These are phyloP conservation scores for Pogonocherus hispidulus DNA, from an alignment of 2,888 invertebrate species.

Conservation along the genomic window DNA sequence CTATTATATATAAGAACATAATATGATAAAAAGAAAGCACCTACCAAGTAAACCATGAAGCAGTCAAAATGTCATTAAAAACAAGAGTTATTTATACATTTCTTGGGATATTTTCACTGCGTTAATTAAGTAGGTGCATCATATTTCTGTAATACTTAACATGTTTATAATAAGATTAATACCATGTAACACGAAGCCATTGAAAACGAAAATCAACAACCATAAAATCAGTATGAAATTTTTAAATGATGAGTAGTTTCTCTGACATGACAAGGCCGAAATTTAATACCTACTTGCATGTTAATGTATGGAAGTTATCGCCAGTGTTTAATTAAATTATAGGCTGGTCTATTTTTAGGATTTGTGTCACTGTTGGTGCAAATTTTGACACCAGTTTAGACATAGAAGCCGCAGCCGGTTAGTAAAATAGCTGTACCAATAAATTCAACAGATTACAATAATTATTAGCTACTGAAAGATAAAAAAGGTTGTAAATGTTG, in stretches of 20 bases:
- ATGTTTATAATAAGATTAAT: constrained; percentile 9
- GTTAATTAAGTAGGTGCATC: neutral
- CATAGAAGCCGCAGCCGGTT: neutral
- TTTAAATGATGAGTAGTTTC: constrained; percentile 23
- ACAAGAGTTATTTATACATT: too few species aligned
- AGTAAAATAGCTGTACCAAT: neutral
- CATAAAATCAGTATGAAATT: constrained; percentile 26
- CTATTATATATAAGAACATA: too few species aligned
- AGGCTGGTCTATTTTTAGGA: constrained; percentile 20
- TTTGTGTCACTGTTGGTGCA: constrained; percentile 20
- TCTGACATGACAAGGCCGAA: constrained; percentile 17
- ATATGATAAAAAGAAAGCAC: too few species aligned
- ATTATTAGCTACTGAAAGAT: too few species aligned
- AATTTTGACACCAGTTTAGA: constrained; percentile 11
- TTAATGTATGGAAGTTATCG: constrained; percentile 22
- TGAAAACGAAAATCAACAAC: constrained; percentile 24
- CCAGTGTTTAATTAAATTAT: constrained; percentile 22
- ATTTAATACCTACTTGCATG: constrained; percentile 19
- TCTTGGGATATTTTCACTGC: too few species aligned
- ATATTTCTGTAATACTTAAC: neutral
- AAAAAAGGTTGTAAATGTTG: too few species aligned
- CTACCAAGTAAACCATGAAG: too few species aligned
- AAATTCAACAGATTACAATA: too few species aligned
- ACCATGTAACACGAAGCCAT: constrained; percentile 10
- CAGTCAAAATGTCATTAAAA: too few species aligned